These are phyloP conservation scores for Metopolophium dirhodum DNA, from an alignment of 1,140 invertebrate genomes.

Conservation along the genomic window DNA sequence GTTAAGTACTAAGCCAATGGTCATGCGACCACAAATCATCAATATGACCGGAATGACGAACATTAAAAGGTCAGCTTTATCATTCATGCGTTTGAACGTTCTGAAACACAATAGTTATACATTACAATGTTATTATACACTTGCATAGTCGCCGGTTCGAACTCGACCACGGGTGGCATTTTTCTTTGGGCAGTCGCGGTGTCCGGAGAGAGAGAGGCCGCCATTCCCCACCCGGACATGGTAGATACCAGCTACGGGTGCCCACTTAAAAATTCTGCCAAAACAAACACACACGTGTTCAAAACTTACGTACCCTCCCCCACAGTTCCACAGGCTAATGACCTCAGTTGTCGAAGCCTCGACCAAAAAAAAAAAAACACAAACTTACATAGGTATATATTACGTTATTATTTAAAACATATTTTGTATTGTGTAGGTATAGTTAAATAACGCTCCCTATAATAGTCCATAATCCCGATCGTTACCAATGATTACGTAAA, in stretches of 20 bases:
- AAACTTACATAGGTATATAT: neutral
- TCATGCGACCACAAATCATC: conserved; percentile 62
- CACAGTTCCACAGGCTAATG: no score
- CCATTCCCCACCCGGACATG: no score
- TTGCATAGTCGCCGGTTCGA: no score
- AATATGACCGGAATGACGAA: conserved; percentile 67
- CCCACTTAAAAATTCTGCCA: no score
- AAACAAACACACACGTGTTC: no score
- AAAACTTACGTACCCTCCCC: no score
- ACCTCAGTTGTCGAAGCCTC: no score
- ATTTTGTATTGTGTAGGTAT: neutral
- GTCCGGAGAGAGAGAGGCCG: no score
- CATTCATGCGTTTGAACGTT: conserved; percentile 58
- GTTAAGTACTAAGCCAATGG: neutral
- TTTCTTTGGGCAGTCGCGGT: no score
- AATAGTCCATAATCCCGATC: neutral
- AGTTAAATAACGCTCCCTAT: neutral
- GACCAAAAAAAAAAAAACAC: no score
- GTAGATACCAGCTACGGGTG: no score
- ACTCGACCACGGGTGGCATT: no score
- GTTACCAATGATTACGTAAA: neutral
- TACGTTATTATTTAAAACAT: neutral
- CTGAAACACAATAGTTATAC: neutral
- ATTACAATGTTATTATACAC: neutral
- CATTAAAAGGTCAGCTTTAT: conserved; percentile 64